These are phyloP conservation scores for Acanthornis magna DNA, from an alignment of 2,797 vertebrate genomes.

Conservation along the genomic window DNA sequence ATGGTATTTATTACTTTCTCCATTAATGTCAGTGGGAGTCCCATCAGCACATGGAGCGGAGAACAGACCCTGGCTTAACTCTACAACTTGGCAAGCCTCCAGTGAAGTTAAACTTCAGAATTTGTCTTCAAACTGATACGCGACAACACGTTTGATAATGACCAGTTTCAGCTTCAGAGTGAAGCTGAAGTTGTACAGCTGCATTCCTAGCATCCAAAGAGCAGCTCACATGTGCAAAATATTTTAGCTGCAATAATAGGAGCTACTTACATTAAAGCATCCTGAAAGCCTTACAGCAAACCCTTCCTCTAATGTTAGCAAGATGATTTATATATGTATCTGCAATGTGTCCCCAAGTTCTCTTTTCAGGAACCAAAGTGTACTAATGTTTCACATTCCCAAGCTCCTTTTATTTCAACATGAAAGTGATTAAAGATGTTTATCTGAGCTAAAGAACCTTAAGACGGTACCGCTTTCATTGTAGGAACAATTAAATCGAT, in stretches of 20 bases:
- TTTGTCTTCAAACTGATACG: slow-evolving; percentile 3
- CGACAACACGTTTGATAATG: not conserved
- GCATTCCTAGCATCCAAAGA: not conserved
- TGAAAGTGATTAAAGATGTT: slow-evolving; percentile 78
- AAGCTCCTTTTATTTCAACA: slow-evolving; percentile 73
- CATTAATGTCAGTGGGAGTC: not conserved
- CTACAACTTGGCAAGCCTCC: not conserved
- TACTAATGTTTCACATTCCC: slow-evolving; percentile 70
- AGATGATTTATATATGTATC: slow-evolving; percentile 64
- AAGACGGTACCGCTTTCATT: slow-evolving; percentile 60
- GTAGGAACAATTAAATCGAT: slow-evolving; percentile 68
- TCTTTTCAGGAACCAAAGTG: slow-evolving; percentile 69
- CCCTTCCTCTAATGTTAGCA: slow-evolving; percentile 48
- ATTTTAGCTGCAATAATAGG: slow-evolving; percentile 42
- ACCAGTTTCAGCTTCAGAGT: slow-evolving; percentile 27
- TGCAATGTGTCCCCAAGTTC: slow-evolving; percentile 59
- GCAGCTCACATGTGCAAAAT: slow-evolving; percentile 26
- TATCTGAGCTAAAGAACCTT: slow-evolving; percentile 70
- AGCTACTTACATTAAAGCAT: slow-evolving; percentile 49
- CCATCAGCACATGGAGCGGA: not conserved
- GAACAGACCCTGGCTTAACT: not conserved
- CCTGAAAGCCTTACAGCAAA: slow-evolving; percentile 48
- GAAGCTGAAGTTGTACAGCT: slow-evolving; percentile 54
- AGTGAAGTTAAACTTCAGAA: slow-evolving; percentile 19
- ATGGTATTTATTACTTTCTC: slow-evolving; percentile 13